Evolutionary conservation across 1,140 invertebrate species (phyloP), one percentile per base, ranked within the genome.

Genomic region (Drosophila ercepeae): DNA sequence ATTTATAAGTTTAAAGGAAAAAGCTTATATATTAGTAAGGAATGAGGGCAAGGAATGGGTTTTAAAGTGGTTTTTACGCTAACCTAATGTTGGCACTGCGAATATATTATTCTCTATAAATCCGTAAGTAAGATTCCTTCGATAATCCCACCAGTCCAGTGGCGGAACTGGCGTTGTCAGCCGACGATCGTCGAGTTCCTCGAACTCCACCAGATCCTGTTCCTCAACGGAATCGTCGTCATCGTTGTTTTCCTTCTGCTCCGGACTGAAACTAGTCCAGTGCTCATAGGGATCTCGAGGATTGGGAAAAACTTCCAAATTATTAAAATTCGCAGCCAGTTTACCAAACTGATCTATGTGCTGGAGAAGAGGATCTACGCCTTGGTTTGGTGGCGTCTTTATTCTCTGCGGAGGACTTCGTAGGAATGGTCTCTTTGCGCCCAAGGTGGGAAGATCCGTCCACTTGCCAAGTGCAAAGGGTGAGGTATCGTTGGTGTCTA

Each of bases 401-500:
- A 82, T 29, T 7, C 42, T 16, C 7, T 60, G 39, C 0, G 25
- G 9, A 3, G 63, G 70, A 21, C 16, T 21, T 6, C 42, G 45
- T 6, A 11, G 21, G 18, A 51, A 46, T 1, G 52, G 51, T 8
- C 49, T 21, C 39, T 89, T 83, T 2, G 67, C 68, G 1, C 82
- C 86, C 34, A 89, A 46, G 3, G 75, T 89, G 1, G 82, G 86
- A 21, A 89, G 52, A 41, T 91, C 90, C 0, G 86, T 90, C 89
- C 90, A 91, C 57, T 90, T 90, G 13, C 91, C 91, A 36, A 89
- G 48, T 8, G 91, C 91, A 71, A 75, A 91, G 0, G 91, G 91
- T 19, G 89, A 67, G 14, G 60, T 81, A 34, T 89, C 82, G 42
- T 91, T 91, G 16, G 91, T 91, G 27, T 78, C 63, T 4, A 90